Evolutionary conservation across 2,888 invertebrate genomes (phyloP), one percentile per base, ranked within the genome.

Genomic region (Bedellia somnulentella): DNA sequence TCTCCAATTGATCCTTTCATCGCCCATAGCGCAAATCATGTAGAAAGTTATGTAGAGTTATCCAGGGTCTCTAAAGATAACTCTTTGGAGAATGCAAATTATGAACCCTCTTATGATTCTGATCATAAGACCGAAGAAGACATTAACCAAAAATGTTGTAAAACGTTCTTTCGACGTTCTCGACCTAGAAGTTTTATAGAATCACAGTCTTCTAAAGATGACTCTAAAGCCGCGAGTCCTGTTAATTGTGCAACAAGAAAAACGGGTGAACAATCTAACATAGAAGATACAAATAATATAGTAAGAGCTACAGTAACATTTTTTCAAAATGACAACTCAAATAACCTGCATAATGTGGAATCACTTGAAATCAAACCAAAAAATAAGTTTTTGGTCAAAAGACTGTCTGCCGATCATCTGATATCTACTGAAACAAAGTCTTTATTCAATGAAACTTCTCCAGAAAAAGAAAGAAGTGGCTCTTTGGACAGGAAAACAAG

Each of bases 311-410:
- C 66, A 4, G 49, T 67, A 2, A 34, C 50, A 12, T 62, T 58
- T 44, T 70, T 63, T 40, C 57, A 46, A 49, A 71, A 70, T 49
- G 73, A 75, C 41, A 68, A 73, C 47, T n/a, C n/a, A n/a, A n/a
- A n/a, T n/a, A n/a, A n/a, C n/a, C n/a, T n/a, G n/a, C n/a, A n/a
- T n/a, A n/a, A n/a, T n/a, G 64, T 71, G 26, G 64, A 63, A 24
- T 75, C 73, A 22, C 70, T 75, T 57, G 75, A 75, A 54, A 71
- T 70, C 29, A 75, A 73, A 45, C 49, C 61, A 23, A 71, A 66
- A 42, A 62, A 52, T 47, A 73, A 70, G 45, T 49, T 68, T 38
- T 71, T 73, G 61, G 68, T 71, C 29, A 76, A 75, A 38, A 56
- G 75, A 43, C 47, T 75, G 32, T 76, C 75, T 37, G 75, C 73